These are phyloP conservation scores for Grammomys dolichurus DNA, from an alignment of 2,113 vertebrate species.

Conservation along the genomic window DNA sequence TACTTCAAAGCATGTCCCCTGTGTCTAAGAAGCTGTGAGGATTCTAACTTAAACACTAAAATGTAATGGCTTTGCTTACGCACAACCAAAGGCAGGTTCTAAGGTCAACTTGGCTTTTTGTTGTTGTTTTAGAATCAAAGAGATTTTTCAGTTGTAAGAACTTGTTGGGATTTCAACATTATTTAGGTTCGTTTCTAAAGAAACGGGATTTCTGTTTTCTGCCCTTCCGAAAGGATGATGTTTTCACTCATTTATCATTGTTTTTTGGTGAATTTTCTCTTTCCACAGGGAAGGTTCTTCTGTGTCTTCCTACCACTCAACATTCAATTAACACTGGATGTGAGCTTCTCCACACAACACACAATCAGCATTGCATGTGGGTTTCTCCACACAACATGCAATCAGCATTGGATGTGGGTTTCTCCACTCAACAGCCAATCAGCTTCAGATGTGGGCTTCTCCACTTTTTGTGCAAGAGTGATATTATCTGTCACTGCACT, in stretches of 20 bases:
- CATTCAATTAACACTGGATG: not conserved
- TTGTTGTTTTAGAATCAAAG: conserved; percentile 73
- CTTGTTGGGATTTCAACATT: conserved; percentile 32
- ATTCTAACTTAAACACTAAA: conserved; percentile 54
- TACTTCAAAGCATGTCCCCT: conserved; percentile 68
- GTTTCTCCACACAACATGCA: too few species aligned
- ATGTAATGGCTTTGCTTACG: conserved; percentile 51
- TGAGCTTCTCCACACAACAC: not conserved
- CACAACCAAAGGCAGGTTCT: conserved; percentile 36
- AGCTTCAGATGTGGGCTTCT: not conserved
- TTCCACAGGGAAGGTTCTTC: not conserved
- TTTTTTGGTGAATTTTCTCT: not conserved
- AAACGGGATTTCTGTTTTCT: not conserved
- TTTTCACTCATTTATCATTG: not conserved
- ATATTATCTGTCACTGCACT: too few species aligned
- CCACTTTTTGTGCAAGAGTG: not conserved
- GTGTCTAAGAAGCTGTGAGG: conserved; percentile 47
- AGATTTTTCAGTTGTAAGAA: not conserved
- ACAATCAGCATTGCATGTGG: not conserved
- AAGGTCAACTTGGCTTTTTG: conserved; percentile 57
- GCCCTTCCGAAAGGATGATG: not conserved
- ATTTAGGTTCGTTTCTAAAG: not conserved
- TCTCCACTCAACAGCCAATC: too few species aligned
- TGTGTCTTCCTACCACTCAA: not conserved
- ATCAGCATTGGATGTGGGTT: too few species aligned